phyloP scores from a whole-genome alignment of 2,113 vertebrate genomes.

The Colossoma macropomum region DNA sequence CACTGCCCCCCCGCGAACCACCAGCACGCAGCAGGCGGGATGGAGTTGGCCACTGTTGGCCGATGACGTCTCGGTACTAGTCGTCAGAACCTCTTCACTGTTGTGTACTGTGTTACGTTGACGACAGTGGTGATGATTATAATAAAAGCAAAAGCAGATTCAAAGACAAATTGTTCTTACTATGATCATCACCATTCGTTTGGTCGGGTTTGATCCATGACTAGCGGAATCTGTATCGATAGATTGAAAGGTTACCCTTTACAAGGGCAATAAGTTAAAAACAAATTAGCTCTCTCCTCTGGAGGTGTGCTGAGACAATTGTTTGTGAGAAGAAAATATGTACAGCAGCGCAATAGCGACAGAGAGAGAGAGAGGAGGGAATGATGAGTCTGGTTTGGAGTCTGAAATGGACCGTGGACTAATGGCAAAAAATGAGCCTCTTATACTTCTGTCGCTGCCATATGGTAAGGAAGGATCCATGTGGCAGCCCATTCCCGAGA shows the following conservation, averaged over 20 bases:
- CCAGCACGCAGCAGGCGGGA: constrained; percentile 45
- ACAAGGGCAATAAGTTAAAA: constrained; percentile 46
- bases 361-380: neutral
- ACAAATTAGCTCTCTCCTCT: neutral
- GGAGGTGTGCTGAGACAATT: constrained; percentile 9
- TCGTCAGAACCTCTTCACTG: constrained; percentile 15
- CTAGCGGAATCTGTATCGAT: constrained; percentile 23
- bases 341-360: neutral
- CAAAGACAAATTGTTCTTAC: constrained; percentile 10
- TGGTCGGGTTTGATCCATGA: constrained; percentile 21
- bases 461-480: constrained; percentile 43
- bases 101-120: constrained; percentile 18
- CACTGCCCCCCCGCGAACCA: constrained; percentile 23
- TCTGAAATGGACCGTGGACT: constrained; percentile 34
- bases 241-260: constrained; percentile 44
- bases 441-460: constrained; percentile 36
- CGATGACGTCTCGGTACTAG: neutral
- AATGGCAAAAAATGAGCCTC: constrained; percentile 26
- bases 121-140: constrained; percentile 16
- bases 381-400: neutral
- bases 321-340: constrained; percentile 6
- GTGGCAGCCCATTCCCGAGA: constrained; percentile 28
- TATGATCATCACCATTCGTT: constrained; percentile 40
- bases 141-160: neutral
- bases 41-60: neutral